Evolutionary conservation across 2,888 invertebrate species (phyloP).

Genomic region (Lucinisca nassula): DNA sequence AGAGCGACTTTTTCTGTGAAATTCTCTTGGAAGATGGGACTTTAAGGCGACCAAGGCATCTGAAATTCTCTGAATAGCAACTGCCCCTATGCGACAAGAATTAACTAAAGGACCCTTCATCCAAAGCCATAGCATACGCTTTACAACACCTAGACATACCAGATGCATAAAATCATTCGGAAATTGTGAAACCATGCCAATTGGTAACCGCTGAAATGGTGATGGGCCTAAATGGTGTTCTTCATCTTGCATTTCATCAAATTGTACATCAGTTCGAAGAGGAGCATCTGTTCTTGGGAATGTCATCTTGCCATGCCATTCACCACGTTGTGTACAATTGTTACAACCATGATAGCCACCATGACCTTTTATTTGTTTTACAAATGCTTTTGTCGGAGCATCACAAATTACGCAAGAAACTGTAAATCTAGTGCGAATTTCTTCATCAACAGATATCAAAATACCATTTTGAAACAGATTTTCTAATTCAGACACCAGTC

Average conservation of each 20-base stretch:
- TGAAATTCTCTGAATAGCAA: slow-evolving; percentile 21
- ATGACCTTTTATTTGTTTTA: slow-evolving; percentile 41
- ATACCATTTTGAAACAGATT: neutral
- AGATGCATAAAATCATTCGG: slow-evolving; percentile 20
- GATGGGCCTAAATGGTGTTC: slow-evolving; percentile 68
- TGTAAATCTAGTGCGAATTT: neutral
- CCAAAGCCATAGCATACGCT: slow-evolving; percentile 22
- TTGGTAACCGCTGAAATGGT: neutral
- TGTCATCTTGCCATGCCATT: slow-evolving; percentile 59
- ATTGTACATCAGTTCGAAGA: slow-evolving; percentile 59
- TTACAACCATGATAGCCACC: slow-evolving; percentile 45
- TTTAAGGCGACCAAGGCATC: slow-evolving; percentile 15
- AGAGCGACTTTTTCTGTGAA: slow-evolving; percentile 77
- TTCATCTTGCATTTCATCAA: slow-evolving; percentile 60
- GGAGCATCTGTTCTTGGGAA: slow-evolving; percentile 55
- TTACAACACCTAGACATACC: slow-evolving; percentile 21
- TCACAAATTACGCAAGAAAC: slow-evolving; percentile 32
- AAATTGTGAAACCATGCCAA: slow-evolving; percentile 30
- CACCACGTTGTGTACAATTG: slow-evolving; percentile 32
- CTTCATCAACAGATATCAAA: slow-evolving; percentile 1
- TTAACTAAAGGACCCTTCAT: slow-evolving; percentile 57
- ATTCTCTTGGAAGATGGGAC: slow-evolving; percentile 69
- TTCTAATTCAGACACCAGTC: neutral
- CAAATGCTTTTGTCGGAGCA: slow-evolving; percentile 37
- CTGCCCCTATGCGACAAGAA: slow-evolving; percentile 41